Base-by-base conservation (phyloP, 2,113 vertebrate genomes). In the Panthera tigris region DNA sequence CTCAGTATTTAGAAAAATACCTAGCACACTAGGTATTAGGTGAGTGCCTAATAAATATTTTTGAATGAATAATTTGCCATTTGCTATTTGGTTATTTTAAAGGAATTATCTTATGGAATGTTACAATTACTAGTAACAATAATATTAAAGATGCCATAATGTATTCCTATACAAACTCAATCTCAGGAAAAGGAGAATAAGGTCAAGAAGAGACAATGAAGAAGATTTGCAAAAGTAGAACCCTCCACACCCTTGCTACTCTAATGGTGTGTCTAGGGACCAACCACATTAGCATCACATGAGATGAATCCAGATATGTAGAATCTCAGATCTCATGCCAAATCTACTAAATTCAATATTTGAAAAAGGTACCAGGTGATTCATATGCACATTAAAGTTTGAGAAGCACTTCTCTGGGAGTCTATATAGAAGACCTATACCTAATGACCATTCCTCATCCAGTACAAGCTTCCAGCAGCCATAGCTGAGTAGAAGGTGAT, bases 281-380 rank as follows among this genome's bases (percentile, higher is more conserved):
- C 33, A 95, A 65, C 48, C 41, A 84, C 29, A 36, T 57, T 89
- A 55, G 25, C 21, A 69, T 81, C 61, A 85, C 7, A 25, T 52
- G 8, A 3, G 61, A 76, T 78, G 11, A 57, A 74, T 74, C 83
- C 83, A 73, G 48, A 97, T 96, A 93, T 21, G 11, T 33, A 69
- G 45, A 85, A 66, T 82, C n/a, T 87, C 69, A 89, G 52, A 4
- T 25, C 8, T 25, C 63, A 89, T 12, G 48, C 79, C 23, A 79
- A 94, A 82, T 94, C 81, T 74, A 66, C 7, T 71, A 55, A 94
- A 65, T 95, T 92, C 45, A 69, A 29, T 71, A 61, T 48, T 93
- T 88, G 90, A 94, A 78, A 48, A 94, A 79, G 10, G 73, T 74
- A 12, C 31, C 69, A 91, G 31, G 14, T 86, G 29, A 96, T 88